Base-by-base conservation (phyloP, 2,113 vertebrate genomes). In the Anhinga anhinga region DNA sequence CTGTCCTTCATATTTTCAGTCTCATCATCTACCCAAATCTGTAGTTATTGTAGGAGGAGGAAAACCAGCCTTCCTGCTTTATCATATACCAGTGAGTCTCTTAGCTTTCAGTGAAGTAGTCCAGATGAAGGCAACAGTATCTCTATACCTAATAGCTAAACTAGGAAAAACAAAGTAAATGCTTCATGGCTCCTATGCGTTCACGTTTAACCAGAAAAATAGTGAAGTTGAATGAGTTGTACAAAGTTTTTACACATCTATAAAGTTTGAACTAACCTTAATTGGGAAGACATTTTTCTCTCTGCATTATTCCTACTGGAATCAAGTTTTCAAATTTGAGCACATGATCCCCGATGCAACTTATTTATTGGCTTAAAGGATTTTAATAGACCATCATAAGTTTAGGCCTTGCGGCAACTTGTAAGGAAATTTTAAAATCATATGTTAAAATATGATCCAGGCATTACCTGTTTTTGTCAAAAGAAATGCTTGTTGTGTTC, bases 11-110 rank as follows among this genome's bases (percentile, higher is more conserved):
- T 32, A 50, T 70, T 84, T 94, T 87, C 44, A 59, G 61, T 82
- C 36, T 76, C 8, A 27, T 74, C 49, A 26, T 91, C 73, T 84
- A 10, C 23, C n/a, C 21, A 76, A 71, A 74, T 82, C 63, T 86
- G 18, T 84, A 52, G 61, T 30, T 84, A 58, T 78, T 22, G 29
- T 67, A 67, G 47, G 52, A 95, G 79, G 56, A 96, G 29, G 29
- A 84, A 92, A 92, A 89, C 30, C 81, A 95, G 73, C 55, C 50
- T 91, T 94, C 22, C 63, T 89, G 42, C 42, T 92, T 86, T 93
- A 52, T 83, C 59, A 1, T 81, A 45, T 66, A 53, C 76, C 86
- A 73, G 38, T 32, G 55, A 81, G 18, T 81, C 38, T 86, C 70
- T 95, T 32, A 55, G 0, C 52, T 91, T 94, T 21, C n/a, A 63